Evolutionary conservation across 2,888 invertebrate species (phyloP).

Genomic region (Galerucella pusilla): DNA sequence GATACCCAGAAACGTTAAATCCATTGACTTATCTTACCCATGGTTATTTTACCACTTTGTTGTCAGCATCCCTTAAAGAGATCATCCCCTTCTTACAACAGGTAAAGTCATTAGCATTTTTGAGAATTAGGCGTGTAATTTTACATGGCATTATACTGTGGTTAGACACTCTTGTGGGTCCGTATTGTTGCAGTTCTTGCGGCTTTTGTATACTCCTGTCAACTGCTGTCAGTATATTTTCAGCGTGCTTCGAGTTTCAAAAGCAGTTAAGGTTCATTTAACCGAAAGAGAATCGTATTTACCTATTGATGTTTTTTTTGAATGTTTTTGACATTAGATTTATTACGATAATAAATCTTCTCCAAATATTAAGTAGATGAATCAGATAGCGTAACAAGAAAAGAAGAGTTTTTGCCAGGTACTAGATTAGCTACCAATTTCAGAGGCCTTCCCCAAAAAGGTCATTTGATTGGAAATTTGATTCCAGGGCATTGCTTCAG

Average conservation of each 20-base stretch:
- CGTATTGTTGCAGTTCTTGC: slow-evolving; percentile 16
- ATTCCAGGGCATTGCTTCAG: no score
- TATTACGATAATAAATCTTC: not conserved
- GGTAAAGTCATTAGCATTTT: slow-evolving; percentile 48
- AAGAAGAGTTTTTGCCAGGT: no score
- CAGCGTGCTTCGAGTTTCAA: not conserved
- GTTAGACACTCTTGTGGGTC: slow-evolving; percentile 16
- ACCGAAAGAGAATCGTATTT: not conserved
- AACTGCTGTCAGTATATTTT: slow-evolving; percentile 13
- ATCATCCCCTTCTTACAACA: slow-evolving; percentile 48
- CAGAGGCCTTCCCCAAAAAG: no score
- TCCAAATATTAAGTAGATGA: not conserved
- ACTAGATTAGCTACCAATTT: no score
- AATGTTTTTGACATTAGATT: not conserved
- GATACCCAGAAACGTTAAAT: slow-evolving; percentile 30
- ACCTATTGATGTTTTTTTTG: not conserved
- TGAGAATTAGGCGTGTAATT: slow-evolving; percentile 46
- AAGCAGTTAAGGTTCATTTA: slow-evolving; percentile 3
- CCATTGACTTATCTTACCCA: slow-evolving; percentile 33
- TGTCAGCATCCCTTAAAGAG: slow-evolving; percentile 41
- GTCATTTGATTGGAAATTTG: no score
- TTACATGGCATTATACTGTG: slow-evolving; percentile 31
- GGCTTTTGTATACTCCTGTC: slow-evolving; percentile 11
- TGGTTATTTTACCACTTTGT: slow-evolving; percentile 39
- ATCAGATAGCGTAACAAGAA: no score